These are phyloP conservation scores for Lates calcarifer DNA, from an alignment of 2,113 vertebrate genomes.

Conservation along the genomic window DNA sequence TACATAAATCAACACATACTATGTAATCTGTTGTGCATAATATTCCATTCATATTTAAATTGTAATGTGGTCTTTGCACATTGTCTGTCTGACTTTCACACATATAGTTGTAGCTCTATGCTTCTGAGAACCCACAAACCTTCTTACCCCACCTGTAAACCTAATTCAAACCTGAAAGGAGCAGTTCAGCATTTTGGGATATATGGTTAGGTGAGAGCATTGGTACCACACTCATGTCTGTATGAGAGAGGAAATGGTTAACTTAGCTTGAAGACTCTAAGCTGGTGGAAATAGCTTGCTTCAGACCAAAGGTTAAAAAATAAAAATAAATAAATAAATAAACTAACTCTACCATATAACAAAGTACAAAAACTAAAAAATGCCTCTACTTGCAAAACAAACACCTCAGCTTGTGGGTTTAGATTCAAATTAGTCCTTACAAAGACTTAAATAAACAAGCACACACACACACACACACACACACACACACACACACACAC, in stretches of 20 bases:
- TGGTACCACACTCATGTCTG: not conserved
- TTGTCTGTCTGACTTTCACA: not conserved
- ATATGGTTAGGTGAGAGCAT: not conserved
- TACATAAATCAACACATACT: not conserved
- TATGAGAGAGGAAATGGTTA: not conserved
- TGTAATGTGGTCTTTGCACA: not conserved
- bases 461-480: not conserved
- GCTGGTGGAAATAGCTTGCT: not conserved
- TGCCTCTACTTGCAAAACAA: not conserved
- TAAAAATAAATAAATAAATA: too few species aligned
- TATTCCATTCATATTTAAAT: not conserved
- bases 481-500: conserved; percentile 1
- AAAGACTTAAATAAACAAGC: not conserved
- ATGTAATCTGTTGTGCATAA: not conserved
- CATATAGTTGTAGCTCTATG: not conserved
- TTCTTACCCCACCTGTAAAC: not conserved
- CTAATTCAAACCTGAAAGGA: not conserved
- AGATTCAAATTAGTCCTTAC: not conserved
- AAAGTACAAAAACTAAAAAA: not conserved
- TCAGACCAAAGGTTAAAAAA: not conserved
- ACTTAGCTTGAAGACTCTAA: not conserved
- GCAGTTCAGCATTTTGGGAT: not conserved
- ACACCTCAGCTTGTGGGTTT: not conserved
- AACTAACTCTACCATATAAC: too few species aligned
- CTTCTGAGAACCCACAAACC: not conserved